Percentiles rank a stretch among this genome's conserved stretches.
Conservation (phyloP, 2,113 vertebrate genomes). For the Nanorana parkeri region DNA sequence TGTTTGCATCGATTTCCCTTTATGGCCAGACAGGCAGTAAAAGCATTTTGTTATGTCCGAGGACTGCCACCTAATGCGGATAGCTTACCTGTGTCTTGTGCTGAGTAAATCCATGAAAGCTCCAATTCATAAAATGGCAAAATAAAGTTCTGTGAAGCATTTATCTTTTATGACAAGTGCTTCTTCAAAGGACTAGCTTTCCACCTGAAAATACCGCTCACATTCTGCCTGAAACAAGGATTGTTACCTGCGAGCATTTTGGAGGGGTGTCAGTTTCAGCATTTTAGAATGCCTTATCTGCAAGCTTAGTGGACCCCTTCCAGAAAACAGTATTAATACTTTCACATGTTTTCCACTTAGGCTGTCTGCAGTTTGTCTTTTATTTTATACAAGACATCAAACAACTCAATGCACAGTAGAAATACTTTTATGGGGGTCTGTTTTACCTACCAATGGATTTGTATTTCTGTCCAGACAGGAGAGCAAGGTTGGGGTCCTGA, state of each 20-base stretch:
- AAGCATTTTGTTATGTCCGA: neutral
- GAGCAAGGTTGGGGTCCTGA: too few species aligned
- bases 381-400: too few species aligned
- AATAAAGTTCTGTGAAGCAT: neutral
- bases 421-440: too few species aligned
- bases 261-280: neutral
- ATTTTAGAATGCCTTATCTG: neutral
- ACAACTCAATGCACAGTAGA: too few species aligned
- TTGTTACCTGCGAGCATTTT: neutral
- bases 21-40: slow-evolving; percentile 1
- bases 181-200: neutral
- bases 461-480: too few species aligned
- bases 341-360: too few species aligned
- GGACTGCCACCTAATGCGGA: neutral
- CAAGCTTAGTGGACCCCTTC: too few species aligned
- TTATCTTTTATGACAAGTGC: slow-evolving; percentile 27
- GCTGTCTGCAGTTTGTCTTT: too few species aligned
- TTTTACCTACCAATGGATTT: too few species aligned
- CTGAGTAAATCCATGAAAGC: slow-evolving; percentile 23
- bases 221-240: neutral
- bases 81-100: slow-evolving; percentile 29
- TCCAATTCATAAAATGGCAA: slow-evolving; percentile 5
- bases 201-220: slow-evolving; percentile 5
- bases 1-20: slow-evolving; percentile 46
- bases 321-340: too few species aligned